Base-by-base conservation (phyloP, 2,888 invertebrate species). In the Holacanthella duospinosa region DNA sequence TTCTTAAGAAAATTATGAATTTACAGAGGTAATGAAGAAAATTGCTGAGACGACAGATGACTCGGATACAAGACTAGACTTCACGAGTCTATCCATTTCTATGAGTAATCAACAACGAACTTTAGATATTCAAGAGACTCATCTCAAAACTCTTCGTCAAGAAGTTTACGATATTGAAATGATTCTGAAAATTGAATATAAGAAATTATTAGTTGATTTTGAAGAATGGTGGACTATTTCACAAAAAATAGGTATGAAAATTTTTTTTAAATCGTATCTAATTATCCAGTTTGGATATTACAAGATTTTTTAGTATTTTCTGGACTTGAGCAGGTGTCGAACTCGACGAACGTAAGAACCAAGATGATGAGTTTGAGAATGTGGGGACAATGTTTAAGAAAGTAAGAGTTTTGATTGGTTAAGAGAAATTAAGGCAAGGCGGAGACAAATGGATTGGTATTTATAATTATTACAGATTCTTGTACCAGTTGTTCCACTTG, bases 161-260 rank as follows among this genome's bases (percentile, higher is more conserved):
- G 65, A 68, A 48, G 53, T 68, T 53, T 59, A 54, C 43, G 36
- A 63, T 4, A 54, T 64, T 4, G 64, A 68, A 56, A 56, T 60
- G 9, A 28, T 16, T 0, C 58, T 72, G 6, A 70, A 69, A 44
- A 44, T 82, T 84, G 66, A 86, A 85, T 26, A 87, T 76, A 29
- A 86, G 82, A 58, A 85, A 85, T 66, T 84, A 82, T 43, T 75
- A 71, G 21, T 77, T 77, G 54, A 78, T 85, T 74, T 84, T 85
- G 69, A 83, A 84, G 56, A 83, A 78, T 43, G 85, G 80, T 60
- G 66, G 65, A 54, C 26, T 6, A 55, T 54, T 1, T 56, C 48
- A 4, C 19, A 48, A 21, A 9, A 21, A 4, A 48, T 48, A 4
- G 48, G 48, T 48, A 48, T 16, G 21, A 48, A 4, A 48, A 48